Percentiles rank a stretch among this genome's conserved stretches.
Conservation (phyloP, 2,888 invertebrate genomes). For the Caenorhabditis uteleia region DNA sequence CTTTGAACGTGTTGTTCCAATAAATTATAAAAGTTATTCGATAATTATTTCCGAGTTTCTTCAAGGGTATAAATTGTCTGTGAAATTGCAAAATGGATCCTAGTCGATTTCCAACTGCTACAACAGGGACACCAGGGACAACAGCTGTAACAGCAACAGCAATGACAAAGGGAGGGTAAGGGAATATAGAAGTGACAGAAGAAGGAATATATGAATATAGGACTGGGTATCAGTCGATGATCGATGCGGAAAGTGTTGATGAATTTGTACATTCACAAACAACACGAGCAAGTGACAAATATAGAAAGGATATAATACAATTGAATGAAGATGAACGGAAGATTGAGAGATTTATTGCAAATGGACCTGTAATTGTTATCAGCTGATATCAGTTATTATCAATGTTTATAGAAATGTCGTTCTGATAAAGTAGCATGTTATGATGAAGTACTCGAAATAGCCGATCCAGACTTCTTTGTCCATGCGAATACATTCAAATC, state of each 20-base stretch:
- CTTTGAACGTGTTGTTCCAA: background rate
- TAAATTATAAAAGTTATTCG: background rate
- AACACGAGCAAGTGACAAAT: constrained; percentile 13
- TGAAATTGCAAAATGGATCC: background rate
- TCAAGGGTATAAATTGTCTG: background rate
- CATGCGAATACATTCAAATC: constrained; percentile 32
- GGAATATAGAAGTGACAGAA: too few species aligned
- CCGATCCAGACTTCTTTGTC: constrained; percentile 21
- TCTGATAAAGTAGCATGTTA: constrained; percentile 26
- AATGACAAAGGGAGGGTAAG: background rate
- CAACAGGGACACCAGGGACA: background rate
- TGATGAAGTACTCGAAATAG: constrained; percentile 28
- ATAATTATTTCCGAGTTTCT: too few species aligned
- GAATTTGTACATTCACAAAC: constrained; percentile 37
- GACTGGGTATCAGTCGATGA: constrained; percentile 20
- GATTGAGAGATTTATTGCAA: constrained; percentile 20
- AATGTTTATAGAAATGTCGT: constrained; percentile 23
- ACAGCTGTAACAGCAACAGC: background rate
- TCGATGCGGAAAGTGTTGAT: constrained; percentile 35
- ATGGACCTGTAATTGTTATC: constrained; percentile 21
- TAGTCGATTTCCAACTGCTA: background rate
- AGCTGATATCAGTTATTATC: too few species aligned
- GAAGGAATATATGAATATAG: too few species aligned
- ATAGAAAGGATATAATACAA: constrained; percentile 22
- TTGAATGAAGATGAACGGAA: constrained; percentile 17